Evolutionary conservation across 2,113 vertebrate species (phyloP), one percentile per base, ranked within the genome.

Genomic region (Alethe castanea): DNA sequence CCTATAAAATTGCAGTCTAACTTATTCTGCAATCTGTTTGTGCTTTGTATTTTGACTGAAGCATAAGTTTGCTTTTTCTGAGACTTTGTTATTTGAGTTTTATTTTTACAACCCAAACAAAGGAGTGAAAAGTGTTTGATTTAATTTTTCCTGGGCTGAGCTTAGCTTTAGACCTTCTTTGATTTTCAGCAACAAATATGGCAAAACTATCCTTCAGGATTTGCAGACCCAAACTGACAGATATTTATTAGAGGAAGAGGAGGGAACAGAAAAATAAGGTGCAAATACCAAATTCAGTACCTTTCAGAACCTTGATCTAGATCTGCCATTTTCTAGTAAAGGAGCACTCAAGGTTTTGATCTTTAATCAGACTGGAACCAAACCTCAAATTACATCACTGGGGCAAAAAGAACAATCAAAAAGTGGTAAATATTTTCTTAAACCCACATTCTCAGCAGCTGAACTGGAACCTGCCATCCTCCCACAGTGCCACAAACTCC

Each of bases 11-110:
- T 47, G 64, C 38, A 45, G 29, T 33, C 38, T 77, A 64, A 48
- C 79, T 94, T 84, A 50, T 90, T 88, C 85, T 78, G 79, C 82
- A 95, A 88, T 91, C 87, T 95, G 81, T 54, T 66, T 91, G 71
- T 92, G 81, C 52, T 73, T 93, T 86, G 48, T 71, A 42, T 74
- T 88, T 69, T 78, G 56, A 92, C 42, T 77, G 69, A 83, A 94
- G 44, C 33, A 70, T 26, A 85, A 57, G 42, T 65, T 90, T 90
- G 35, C 2, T 18, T 79, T 83, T 73, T 54, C 26, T 48, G 44
- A 60, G 54, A 80, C 31, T 85, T 56, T n/a, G 31, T 42, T 72
- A 60, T 36, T 50, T 79, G 48, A 84, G 74, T 79, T 90, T 65
- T 92, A n/a, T 26, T 85, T 88, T 88, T 52, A 61, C 28, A 86